These are phyloP conservation scores for Sphaerophoria taeniata DNA, from an alignment of 2,888 invertebrate species.

Conservation along the genomic window DNA sequence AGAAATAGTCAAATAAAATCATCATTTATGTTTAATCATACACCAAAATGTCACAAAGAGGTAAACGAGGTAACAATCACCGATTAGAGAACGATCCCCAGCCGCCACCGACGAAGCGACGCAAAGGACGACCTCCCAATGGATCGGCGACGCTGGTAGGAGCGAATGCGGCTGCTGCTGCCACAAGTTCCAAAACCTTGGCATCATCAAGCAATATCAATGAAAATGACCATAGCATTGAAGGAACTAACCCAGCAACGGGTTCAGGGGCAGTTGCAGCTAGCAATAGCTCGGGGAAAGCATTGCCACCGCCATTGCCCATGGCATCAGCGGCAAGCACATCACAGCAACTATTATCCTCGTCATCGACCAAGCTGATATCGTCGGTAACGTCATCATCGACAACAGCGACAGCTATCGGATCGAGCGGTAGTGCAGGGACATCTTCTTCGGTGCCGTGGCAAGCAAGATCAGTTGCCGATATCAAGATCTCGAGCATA, in stretches of 20 bases:
- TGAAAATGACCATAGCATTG: conserved; percentile 60
- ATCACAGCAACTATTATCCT: conserved; percentile 62
- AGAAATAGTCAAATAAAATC: conserved; percentile 66
- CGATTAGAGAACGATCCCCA: conserved; percentile 82
- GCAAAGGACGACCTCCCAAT: conserved; percentile 88
- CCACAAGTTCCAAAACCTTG: conserved; percentile 76
- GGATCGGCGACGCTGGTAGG: conserved; percentile 78
- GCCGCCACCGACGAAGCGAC: conserved; percentile 88
- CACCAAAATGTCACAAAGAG: conserved; percentile 88
- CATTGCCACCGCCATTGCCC: conserved; percentile 50
- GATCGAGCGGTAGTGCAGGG: conserved; percentile 29
- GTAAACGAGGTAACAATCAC: conserved; percentile 88
- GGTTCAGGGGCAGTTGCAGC: conserved; percentile 58
- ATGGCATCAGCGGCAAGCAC: conserved; percentile 63
- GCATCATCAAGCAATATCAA: conserved; percentile 82
- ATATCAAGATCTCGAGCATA: conserved; percentile 94
- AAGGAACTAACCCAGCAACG: conserved; percentile 71
- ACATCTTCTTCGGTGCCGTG: conserved; percentile 83
- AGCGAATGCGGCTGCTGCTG: conserved; percentile 76
- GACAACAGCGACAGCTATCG: conserved; percentile 35
- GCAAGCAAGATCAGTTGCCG: conserved; percentile 93
- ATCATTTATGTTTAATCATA: conserved; percentile 71
- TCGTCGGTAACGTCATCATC: conserved; percentile 42
- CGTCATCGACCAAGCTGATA: conserved; percentile 50
- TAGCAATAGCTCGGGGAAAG: conserved; percentile 47